Conservation (phyloP, 2,888 invertebrate species). For the Palloptera scutellata region DNA sequence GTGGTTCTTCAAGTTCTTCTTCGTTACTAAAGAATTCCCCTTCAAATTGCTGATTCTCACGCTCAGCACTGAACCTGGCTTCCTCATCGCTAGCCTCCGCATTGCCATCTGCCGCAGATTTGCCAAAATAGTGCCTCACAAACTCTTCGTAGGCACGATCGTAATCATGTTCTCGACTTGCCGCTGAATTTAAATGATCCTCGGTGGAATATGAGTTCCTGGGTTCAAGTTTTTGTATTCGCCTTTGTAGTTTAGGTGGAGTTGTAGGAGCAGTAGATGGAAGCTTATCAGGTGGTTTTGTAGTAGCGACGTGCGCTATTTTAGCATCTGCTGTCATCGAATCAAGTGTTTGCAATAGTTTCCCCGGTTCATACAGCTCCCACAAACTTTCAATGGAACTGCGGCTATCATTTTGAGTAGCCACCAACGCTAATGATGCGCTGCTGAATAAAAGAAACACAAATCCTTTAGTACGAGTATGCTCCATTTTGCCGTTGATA, state of each 20-base stretch:
- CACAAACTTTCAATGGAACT: constrained; percentile 8
- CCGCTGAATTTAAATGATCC: constrained; percentile 38
- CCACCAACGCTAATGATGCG: background rate
- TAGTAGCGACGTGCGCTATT: constrained; percentile 4
- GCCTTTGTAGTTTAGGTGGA: constrained; percentile 20
- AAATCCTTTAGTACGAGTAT: too few species aligned
- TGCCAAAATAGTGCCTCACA: constrained; percentile 60
- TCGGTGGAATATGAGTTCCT: constrained; percentile 31
- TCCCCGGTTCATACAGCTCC: constrained; percentile 36
- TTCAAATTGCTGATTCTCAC: constrained; percentile 33
- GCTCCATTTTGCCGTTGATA: too few species aligned
- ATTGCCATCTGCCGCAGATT: constrained; percentile 66
- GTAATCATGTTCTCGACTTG: constrained; percentile 47
- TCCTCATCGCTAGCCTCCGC: constrained; percentile 30
- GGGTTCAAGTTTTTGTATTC: constrained; percentile 25
- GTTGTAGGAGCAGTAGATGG: background rate
- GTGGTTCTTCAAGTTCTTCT: constrained; percentile 20
- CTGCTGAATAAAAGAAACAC: background rate
- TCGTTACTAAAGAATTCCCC: constrained; percentile 20
- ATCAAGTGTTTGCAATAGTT: constrained; percentile 37
- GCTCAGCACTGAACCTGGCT: constrained; percentile 32
- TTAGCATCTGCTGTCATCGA: constrained; percentile 32
- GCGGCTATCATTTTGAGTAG: background rate
- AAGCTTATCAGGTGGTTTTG: background rate
- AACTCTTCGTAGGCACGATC: constrained; percentile 59